These are phyloP conservation scores for Cecropterus lyciades DNA, from an alignment of 1,140 invertebrate genomes.

Conservation along the genomic window DNA sequence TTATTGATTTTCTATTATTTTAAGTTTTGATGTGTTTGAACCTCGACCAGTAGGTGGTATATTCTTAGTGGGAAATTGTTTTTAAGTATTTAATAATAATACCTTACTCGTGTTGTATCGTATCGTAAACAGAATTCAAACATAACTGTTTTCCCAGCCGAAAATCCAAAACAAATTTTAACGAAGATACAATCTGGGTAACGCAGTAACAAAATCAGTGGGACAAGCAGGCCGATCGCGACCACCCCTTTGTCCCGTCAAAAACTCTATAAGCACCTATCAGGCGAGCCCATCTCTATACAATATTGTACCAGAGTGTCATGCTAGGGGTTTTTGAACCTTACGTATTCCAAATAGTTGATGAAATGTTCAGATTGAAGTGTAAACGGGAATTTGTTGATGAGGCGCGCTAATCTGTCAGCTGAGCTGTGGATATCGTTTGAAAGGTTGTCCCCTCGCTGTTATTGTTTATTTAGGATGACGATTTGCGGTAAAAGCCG, in stretches of 20 bases:
- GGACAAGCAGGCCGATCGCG: conserved; percentile 52
- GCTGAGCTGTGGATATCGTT: conserved; percentile 79
- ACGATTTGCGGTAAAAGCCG: conserved; percentile 71
- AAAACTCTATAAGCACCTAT: conserved; percentile 75
- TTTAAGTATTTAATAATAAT: too few relatives aligned
- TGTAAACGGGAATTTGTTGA: conserved; percentile 50
- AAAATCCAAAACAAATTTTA: conserved; percentile 25
- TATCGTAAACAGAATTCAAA: not conserved
- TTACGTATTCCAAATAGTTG: conserved; percentile 39
- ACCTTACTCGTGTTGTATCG: too few relatives aligned
- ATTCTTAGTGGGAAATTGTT: too few relatives aligned
- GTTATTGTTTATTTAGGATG: conserved; percentile 84
- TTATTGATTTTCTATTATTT: too few relatives aligned
- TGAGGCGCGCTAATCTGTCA: conserved; percentile 78
- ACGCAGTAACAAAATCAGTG: conserved; percentile 44
- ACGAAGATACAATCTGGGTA: conserved; percentile 32
- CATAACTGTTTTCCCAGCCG: conserved; percentile 1
- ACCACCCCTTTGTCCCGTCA: conserved; percentile 70
- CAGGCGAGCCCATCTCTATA: conserved; percentile 58
- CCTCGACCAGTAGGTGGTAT: too few relatives aligned
- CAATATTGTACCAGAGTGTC: conserved; percentile 33
- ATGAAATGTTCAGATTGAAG: conserved; percentile 27
- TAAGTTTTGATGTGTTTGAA: too few relatives aligned
- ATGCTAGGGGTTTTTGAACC: conserved; percentile 40
- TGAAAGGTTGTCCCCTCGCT: conserved; percentile 75